A percentile compares a stretch with the other conserved stretches of the same genome.
Evolutionary conservation across 2,113 vertebrate genomes (phyloP).

Genomic region (Heterocephalus glaber): DNA sequence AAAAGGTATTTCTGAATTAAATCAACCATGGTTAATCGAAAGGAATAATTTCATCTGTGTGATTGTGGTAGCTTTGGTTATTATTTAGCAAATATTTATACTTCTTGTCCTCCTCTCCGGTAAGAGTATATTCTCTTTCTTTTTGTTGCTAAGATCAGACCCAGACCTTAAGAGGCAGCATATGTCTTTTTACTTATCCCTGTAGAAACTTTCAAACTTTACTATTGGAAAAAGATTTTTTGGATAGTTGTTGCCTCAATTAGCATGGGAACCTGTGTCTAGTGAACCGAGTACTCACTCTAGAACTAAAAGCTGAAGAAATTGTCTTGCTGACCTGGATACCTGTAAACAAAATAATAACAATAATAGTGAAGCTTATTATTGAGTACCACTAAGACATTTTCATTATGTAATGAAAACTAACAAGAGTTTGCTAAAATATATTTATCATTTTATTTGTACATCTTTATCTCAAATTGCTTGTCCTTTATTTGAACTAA

Average conservation of each 20-base stretch:
- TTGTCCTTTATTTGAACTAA: conserved; percentile 19
- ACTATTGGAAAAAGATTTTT: not conserved
- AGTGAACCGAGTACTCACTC: not conserved
- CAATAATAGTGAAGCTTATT: not conserved
- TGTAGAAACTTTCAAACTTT: not conserved
- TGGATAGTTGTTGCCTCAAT: not conserved
- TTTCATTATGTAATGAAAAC: not conserved
- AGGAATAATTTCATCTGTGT: not conserved
- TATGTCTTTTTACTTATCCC: not conserved
- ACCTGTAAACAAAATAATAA: not conserved
- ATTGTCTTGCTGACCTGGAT: not conserved
- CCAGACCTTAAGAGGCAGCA: not conserved
- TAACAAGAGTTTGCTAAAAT: not conserved
- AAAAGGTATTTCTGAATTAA: conserved; percentile 45
- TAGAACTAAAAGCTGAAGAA: not conserved
- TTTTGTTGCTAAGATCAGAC: not conserved
- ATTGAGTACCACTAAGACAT: not conserved
- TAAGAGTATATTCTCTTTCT: not conserved
- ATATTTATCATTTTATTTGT: conserved; percentile 7
- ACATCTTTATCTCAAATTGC: not conserved
- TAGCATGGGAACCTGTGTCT: not conserved
- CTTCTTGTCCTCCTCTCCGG: not conserved
- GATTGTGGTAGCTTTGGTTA: not conserved
- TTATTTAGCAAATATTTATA: not conserved
- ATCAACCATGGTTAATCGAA: not conserved